phyloP scores from a whole-genome alignment of 2,888 invertebrate genomes.

The Kuschelorhynchus macadamiae region DNA sequence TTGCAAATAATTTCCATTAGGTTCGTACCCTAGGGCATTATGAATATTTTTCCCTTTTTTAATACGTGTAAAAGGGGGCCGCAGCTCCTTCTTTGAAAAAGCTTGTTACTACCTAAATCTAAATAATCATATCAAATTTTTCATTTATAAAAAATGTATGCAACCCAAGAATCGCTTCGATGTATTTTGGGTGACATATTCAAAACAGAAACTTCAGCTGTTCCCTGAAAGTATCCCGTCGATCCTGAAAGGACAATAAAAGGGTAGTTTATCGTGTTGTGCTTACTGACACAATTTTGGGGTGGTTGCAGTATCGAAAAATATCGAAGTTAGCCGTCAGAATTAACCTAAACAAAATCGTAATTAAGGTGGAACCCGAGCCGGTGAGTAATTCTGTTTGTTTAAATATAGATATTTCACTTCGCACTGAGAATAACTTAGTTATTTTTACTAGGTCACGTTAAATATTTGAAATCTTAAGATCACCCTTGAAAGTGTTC shows the following conservation, averaged over 20 bases:
- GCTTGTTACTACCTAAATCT: not conserved
- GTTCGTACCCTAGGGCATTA: no score
- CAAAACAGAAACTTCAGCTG: conserved; percentile 35
- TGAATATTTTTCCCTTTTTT: no score
- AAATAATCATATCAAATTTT: not conserved
- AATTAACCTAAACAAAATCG: not conserved
- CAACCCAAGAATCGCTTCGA: conserved; percentile 10
- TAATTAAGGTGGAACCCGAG: no score
- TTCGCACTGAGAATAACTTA: conserved; percentile 10
- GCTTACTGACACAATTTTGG: conserved; percentile 45
- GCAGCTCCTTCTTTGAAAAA: not conserved
- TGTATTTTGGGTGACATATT: conserved; percentile 23
- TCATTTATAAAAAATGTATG: no score
- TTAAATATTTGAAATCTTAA: conserved; percentile 17
- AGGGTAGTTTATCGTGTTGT: conserved; percentile 39
- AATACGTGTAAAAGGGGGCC: not conserved
- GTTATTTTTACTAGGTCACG: conserved; percentile 42
- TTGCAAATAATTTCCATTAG: no score
- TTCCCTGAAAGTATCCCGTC: conserved; percentile 42
- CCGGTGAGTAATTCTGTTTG: conserved; percentile 33
- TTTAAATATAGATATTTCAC: conserved; percentile 20
- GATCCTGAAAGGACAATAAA: conserved; percentile 44
- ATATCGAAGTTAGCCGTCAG: not conserved
- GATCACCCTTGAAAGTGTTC: conserved; percentile 8
- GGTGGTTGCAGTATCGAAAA: conserved; percentile 13